Evolutionary conservation across 2,888 invertebrate genomes (phyloP), one percentile per base, ranked within the genome.

Genomic region (Ditula angustiorana): DNA sequence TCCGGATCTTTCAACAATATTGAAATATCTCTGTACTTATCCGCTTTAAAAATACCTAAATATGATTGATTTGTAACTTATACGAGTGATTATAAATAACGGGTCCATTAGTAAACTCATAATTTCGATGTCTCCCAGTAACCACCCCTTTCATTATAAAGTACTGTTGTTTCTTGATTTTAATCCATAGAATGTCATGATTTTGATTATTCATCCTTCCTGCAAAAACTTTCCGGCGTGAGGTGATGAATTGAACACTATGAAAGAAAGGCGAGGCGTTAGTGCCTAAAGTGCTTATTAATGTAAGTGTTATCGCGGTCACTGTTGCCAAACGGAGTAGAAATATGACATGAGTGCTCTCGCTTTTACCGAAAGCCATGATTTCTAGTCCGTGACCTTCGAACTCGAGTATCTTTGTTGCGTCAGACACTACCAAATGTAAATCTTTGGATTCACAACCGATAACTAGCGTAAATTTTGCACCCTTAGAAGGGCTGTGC

Each of bases 211-310:
- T 21, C 23, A 10, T 10, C 30, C 21, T 52, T 21, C 21, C 33
- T 52, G 21, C 52, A 19, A 49, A 50, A 50, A 30, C 30, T 50
- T 30, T 50, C 30, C 2, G 19, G 19, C 4, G 30, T 16, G 13
- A 37, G 24, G 24, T 55, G 26, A 56, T 56, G 21, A 44, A 56
- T 56, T 46, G 56, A 44, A 44, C 56, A 46, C 56, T 19, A 46
- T 19, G 28, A 19, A 26, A 56, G 55, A 56, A 56, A n/a, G 19
- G 16, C 26, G 30, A 4, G 26, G 19, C 55, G 26, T 56, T 50
- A 49, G 16, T 28, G 41, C 55, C 41, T 37, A 13, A 41, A 41
- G 41, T 56, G 55, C 41, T 56, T 56, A 56, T 56, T 26, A 26
- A 56, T 56, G 41, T 41, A 28, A 56, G 28, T 21, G 30, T 19